Base-by-base conservation (phyloP, 2,888 invertebrate species). In the Listrodromus nycthemerus region DNA sequence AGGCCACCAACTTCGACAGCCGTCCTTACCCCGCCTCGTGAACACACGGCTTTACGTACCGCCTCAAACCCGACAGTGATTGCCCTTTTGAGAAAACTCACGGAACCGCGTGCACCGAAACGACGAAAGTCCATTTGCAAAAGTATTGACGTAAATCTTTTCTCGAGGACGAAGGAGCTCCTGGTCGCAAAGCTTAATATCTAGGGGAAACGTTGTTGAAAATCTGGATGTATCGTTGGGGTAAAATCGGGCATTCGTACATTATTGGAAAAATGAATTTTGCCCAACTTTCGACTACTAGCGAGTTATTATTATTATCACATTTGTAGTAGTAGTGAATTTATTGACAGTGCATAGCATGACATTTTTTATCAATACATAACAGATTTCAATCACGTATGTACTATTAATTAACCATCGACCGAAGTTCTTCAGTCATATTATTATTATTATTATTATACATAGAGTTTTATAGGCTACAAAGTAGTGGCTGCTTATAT, bases 1-100 rank as follows among this genome's bases (percentile, higher is more conserved):
- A 75, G 73, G 65, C 84, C 80, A 86, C 73, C 58, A 83, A 82
- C 83, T 82, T 84, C 67, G 65, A 66, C 24, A 13, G 55, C 21
- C 24, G 24, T 55, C 21, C 13, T 21, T 55, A 55, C 24, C 10
- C 55, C 24, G 19, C 55, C 41, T 0, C 41, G 4, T 24, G 10
- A 24, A 21, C 24, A 24, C 4, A 13, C 10, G 21, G 55, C 4
- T 21, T 55, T 24, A 24, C 10, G 3, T 21, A 21, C 55, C 10
- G 24, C 21, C 21, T 21, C 21, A 55, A 24, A 55, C 21, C 21
- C 10, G 21, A 55, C 55, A 55, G 21, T 24, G 24, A 55, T 55
- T 55, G 55, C 10, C 55, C 13, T 24, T 55, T 55, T 24, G 55
- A 55, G 55, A 55, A 55, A 55, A 55, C 2, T 55, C 10, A 24